Percentiles rank a stretch among this genome's conserved stretches.
Conservation (phyloP, 2,797 vertebrate species). For the Capromys pilorides region DNA sequence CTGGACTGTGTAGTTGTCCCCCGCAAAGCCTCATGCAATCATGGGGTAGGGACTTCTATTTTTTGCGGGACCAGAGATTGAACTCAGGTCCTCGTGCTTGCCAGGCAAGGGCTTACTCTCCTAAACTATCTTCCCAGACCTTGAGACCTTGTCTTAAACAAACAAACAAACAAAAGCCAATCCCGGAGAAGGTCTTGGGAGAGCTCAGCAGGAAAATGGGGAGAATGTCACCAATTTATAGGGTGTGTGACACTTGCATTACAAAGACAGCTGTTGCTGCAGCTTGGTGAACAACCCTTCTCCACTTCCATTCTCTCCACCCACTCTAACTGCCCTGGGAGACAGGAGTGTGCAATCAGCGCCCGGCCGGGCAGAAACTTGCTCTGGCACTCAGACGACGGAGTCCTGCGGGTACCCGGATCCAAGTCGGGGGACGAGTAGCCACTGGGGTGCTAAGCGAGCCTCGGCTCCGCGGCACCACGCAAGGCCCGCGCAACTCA, state of each 20-base stretch:
- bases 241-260: background rate
- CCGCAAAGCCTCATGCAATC: too few relatives aligned
- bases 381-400: too few relatives aligned
- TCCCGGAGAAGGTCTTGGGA: background rate
- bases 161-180: too few relatives aligned
- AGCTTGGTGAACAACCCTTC: background rate
- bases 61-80: too few relatives aligned
- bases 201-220: background rate
- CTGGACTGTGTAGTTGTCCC: too few relatives aligned
- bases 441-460: background rate
- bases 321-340: background rate
- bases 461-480: rapidly evolving
- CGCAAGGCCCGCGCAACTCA: background rate
- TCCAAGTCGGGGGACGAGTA: rapidly evolving
- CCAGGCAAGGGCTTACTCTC: too few relatives aligned
- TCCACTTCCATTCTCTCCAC: background rate
- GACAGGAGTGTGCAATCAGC: background rate
- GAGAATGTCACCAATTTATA: background rate
- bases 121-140: too few relatives aligned
- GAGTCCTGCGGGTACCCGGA: background rate
- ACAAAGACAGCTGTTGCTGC: background rate
- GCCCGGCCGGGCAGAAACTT: too few relatives aligned
- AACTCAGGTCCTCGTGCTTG: too few relatives aligned
- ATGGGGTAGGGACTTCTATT: too few relatives aligned
- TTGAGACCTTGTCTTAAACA: too few relatives aligned